A percentile compares a stretch with the other conserved stretches of the same genome.
Conservation (phyloP, 2,113 vertebrate species). For the Mirounga angustirostris region DNA sequence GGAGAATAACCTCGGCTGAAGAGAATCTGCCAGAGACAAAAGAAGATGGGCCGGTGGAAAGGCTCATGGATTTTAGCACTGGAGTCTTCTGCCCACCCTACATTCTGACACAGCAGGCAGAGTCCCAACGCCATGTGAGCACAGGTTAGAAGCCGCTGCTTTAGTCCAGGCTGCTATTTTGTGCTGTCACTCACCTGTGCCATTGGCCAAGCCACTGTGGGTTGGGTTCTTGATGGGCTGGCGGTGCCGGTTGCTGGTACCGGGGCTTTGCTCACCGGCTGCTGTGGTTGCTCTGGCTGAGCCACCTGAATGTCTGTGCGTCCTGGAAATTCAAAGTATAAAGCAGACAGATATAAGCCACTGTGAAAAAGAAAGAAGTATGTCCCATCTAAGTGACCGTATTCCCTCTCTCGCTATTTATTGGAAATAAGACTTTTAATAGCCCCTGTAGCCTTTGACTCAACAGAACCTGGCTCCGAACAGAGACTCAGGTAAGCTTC, state of each 20-base stretch:
- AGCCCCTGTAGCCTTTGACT: conserved; percentile 59
- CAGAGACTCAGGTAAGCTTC: conserved; percentile 52
- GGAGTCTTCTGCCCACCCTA: background rate
- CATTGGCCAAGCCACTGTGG: conserved; percentile 66
- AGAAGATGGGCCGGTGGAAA: background rate
- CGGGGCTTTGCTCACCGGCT: conserved; percentile 85
- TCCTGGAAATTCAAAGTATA: conserved; percentile 84
- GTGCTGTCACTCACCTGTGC: conserved; percentile 83
- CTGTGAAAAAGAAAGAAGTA: background rate
- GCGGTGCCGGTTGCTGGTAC: conserved; percentile 81
- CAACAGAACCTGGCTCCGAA: conserved; percentile 33
- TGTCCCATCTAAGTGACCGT: background rate
- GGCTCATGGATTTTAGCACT: background rate
- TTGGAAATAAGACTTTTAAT: conserved; percentile 38
- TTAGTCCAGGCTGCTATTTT: background rate
- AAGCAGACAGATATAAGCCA: conserved; percentile 63
- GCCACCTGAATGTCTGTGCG: conserved; percentile 86
- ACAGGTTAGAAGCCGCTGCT: background rate
- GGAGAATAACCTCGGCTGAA: background rate
- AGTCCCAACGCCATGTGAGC: background rate
- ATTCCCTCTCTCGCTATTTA: conserved; percentile 53
- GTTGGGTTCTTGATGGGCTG: conserved; percentile 86
- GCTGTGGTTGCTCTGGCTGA: conserved; percentile 83
- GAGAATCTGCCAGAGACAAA: conserved; percentile 15
- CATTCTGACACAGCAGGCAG: background rate